Evolutionary conservation across 2,113 vertebrate species (phyloP), one percentile per base, ranked within the genome.

Genomic region (Turdus rufiventris): DNA sequence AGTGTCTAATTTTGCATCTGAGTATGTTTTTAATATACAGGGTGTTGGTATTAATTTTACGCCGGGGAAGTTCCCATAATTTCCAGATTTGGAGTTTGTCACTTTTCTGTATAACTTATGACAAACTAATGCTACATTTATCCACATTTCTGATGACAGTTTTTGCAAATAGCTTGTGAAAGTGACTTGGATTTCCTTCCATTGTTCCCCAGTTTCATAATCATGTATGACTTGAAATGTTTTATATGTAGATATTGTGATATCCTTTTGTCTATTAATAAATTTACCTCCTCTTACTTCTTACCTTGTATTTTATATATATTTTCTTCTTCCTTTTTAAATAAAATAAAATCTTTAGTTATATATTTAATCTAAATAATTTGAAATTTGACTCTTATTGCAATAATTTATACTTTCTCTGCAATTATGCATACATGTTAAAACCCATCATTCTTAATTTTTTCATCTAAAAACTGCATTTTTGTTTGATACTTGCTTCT

Each of bases 121-220:
- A 25, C 33, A 82, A 79, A 68, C 29, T 45, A 50, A 33, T 33
- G 3, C 33, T 54, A 10, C 6, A 17, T 74, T 88, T 74, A 53
- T 62, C 31, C 38, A 38, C 25, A 10, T 81, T 73, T 88, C 47
- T 67, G 26, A 40, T 84, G 51, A 5, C 12, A n/a, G 3, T 81
- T 92, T 89, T 54, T 84, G 36, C 1, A 2, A 63, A 36, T 26
- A 40, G 12, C 26, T 62, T 1, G 0, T 81, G 57, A 25, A 61
- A n/a, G 43, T 77, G 48, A 34, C 21, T 80, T 47, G n/a, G 26
- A 65, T 85, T 93, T 75, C 26, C 33, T 90, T 93, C 79, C 26
- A 47, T 29, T 71, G 6, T 42, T 75, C 24, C 31, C n/a, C 24
- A 43, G 20, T 70, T 82, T 71, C 26, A 16, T 71, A 40, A 48